Evolutionary conservation across 1,140 invertebrate genomes (phyloP).

Genomic region (Drosophila kohkoa): DNA sequence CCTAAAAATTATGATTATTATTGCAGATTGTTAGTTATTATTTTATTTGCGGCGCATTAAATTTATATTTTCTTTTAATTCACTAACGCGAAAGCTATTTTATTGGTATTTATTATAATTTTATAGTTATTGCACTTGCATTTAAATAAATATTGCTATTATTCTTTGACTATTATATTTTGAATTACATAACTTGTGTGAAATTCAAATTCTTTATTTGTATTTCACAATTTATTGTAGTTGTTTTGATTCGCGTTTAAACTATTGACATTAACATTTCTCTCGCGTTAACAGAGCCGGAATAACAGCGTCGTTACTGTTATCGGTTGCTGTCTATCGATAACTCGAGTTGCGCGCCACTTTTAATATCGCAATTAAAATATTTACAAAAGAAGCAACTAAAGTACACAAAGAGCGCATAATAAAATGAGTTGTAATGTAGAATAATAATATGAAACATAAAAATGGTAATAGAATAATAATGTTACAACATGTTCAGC

Average conservation of each 20-base stretch:
- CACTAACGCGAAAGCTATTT: no score
- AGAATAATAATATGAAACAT: neutral
- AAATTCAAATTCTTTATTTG: neutral
- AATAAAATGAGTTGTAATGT: slow-evolving; percentile 10
- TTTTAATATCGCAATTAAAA: neutral
- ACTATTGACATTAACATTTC: neutral
- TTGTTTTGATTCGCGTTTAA: no score
- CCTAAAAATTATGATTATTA: neutral
- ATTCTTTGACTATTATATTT: no score
- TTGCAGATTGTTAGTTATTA: no score
- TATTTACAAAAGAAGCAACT: neutral
- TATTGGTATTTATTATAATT: no score
- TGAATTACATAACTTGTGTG: no score
- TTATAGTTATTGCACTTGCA: no score
- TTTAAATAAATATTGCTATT: no score
- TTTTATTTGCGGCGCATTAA: no score
- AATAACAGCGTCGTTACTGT: neutral
- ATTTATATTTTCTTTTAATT: no score
- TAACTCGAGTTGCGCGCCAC: slow-evolving; percentile 10
- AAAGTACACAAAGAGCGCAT: neutral
- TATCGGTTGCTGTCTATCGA: slow-evolving; percentile 6
- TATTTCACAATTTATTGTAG: no score
- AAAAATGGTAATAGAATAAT: slow-evolving; percentile 2
- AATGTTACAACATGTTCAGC: neutral
- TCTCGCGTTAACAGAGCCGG: slow-evolving; percentile 7